Conservation (phyloP, 2,797 vertebrate genomes). For the Todus mexicanus region DNA sequence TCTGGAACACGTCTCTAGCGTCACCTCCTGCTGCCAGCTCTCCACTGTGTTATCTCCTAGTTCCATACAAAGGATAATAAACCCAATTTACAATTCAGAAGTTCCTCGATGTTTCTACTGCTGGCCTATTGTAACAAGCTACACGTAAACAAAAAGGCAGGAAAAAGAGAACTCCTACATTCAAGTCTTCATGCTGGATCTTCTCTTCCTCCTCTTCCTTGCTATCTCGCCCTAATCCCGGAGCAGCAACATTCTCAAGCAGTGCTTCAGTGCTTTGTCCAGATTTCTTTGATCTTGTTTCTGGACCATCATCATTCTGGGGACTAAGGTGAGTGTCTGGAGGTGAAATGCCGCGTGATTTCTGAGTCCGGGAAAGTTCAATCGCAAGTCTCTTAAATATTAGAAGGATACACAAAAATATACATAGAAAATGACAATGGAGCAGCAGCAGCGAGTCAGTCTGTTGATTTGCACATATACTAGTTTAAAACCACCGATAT, state of each 20-base stretch:
- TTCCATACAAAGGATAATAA: neutral
- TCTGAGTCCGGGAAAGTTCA: constrained; percentile 92
- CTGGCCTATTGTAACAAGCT: neutral
- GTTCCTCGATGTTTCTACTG: neutral
- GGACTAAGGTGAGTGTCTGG: constrained; percentile 86
- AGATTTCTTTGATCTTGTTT: constrained; percentile 78
- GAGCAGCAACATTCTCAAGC: constrained; percentile 73
- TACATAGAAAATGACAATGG: neutral
- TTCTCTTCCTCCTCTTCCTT: constrained; percentile 83
- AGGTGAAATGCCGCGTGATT: constrained; percentile 90
- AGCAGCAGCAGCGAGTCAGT: neutral
- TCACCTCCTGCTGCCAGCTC: neutral
- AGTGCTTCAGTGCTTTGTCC: constrained; percentile 75
- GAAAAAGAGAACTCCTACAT: constrained; percentile 75
- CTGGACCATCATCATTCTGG: constrained; percentile 77
- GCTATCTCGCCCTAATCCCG: constrained; percentile 76
- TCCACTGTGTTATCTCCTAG: neutral
- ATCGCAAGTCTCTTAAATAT: constrained; percentile 87
- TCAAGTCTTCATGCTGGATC: constrained; percentile 90
- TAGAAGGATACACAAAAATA: neutral
- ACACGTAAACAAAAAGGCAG: neutral
- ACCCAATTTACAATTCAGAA: neutral
- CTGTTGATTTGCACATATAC: rapidly evolving
- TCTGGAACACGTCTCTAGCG: neutral
- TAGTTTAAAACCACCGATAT: neutral